These are phyloP conservation scores for Monoplex corrugatus DNA, from an alignment of 2,888 invertebrate species.

Conservation along the genomic window DNA sequence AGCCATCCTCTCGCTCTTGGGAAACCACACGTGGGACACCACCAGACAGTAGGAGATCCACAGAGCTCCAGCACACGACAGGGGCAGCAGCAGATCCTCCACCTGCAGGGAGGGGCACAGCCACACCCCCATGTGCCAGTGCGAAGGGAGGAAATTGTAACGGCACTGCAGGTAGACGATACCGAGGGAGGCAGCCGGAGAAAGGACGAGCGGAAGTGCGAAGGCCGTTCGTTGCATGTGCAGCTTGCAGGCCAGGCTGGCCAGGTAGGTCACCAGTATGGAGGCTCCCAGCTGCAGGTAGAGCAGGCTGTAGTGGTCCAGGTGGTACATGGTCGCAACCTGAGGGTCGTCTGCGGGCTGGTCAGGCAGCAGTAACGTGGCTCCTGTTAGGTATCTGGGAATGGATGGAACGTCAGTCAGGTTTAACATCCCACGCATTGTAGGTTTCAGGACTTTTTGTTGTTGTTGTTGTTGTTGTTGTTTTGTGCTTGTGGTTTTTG, in stretches of 20 bases:
- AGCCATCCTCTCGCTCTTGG: slow-evolving; percentile 97
- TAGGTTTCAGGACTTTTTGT: too few species aligned
- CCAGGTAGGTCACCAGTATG: slow-evolving; percentile 80
- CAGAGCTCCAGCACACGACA: slow-evolving; percentile 84
- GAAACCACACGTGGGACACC: slow-evolving; percentile 98
- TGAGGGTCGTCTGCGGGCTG: slow-evolving; percentile 50
- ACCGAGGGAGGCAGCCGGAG: slow-evolving; percentile 76
- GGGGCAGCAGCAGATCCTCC: slow-evolving; percentile 62
- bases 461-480: too few species aligned
- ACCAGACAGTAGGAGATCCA: slow-evolving; percentile 97
- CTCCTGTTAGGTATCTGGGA: slow-evolving; percentile 60
- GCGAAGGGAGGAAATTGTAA: slow-evolving; percentile 67
- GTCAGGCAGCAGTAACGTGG: slow-evolving; percentile 59
- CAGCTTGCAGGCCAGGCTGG: slow-evolving; percentile 83
- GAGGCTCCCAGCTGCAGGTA: slow-evolving; percentile 71
- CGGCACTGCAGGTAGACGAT: slow-evolving; percentile 71
- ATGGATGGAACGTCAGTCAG: too few species aligned
- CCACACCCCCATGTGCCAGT: slow-evolving; percentile 74
- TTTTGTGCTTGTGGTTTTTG: too few species aligned
- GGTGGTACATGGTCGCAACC: slow-evolving; percentile 2
- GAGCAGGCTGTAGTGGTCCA: slow-evolving; percentile 68
- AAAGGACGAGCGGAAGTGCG: slow-evolving; percentile 81
- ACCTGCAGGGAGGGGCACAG: slow-evolving; percentile 63
- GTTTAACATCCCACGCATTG: too few species aligned
- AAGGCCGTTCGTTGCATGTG: slow-evolving; percentile 83